A percentile compares a stretch with the other conserved stretches of the same genome.
Conservation (phyloP, 2,888 invertebrate species). For the Nezara viridula region DNA sequence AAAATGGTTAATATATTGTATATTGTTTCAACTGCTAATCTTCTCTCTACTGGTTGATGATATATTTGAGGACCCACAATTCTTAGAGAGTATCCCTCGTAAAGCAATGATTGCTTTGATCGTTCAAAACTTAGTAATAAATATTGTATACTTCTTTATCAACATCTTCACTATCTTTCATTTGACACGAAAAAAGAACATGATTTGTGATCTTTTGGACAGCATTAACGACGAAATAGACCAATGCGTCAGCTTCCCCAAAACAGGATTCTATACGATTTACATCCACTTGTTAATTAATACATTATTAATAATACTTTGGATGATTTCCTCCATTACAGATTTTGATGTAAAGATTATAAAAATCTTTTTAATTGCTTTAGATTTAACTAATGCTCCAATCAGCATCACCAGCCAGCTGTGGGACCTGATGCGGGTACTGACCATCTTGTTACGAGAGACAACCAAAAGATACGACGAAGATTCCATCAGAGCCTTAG, state of each 20-base stretch:
- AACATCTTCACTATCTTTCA: neutral
- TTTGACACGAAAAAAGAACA: neutral
- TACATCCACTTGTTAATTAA: neutral
- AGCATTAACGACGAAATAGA: neutral
- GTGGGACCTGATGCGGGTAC: neutral
- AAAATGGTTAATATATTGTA: neutral
- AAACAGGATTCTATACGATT: neutral
- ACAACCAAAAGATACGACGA: neutral
- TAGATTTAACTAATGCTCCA: neutral
- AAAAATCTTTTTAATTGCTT: neutral
- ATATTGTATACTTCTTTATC: neutral
- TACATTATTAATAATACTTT: neutral
- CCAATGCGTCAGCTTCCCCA: neutral
- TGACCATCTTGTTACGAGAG: neutral
- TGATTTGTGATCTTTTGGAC: neutral
- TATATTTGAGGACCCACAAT: neutral
- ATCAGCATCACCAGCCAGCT: neutral
- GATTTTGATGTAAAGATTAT: neutral
- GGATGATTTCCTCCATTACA: too few species aligned
- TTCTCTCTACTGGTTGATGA: neutral
- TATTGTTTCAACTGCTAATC: neutral
- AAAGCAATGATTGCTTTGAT: neutral
- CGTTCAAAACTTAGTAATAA: neutral
- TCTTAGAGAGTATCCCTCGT: neutral
- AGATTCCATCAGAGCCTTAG: neutral